Evolutionary conservation across 2,113 vertebrate species (phyloP), one percentile per base, ranked within the genome.

Genomic region (Dicerorhinus sumatrensis): DNA sequence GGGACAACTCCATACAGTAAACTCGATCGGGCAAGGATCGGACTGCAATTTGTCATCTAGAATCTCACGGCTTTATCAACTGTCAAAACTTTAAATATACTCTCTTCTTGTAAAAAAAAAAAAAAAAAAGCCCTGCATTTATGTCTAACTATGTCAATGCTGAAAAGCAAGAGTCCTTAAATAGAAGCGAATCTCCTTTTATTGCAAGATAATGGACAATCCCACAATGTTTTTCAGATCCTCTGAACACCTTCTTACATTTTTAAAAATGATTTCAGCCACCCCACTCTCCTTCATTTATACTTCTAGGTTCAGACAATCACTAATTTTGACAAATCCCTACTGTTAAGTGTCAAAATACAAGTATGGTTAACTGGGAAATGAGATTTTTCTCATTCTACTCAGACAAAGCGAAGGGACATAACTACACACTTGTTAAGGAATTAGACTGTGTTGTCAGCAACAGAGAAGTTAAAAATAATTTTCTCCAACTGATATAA

Each of bases 321-420:
- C 72, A 89, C 65, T 83, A 73, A 95, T 86, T 93, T 79, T 89
- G 89, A 85, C 72, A 96, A 96, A 85, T 4, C 11, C 79, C 77
- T 91, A 56, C 54, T 48, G 6, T 77, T 94, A 27, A 9, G 17
- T 75, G 77, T 91, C 67, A 96, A 97, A 96, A 96, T 63, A 89
- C 18, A 97, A 87, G 76, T 65, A 76, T 16, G 10, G 65, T 91
- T 91, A 81, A 91, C 67, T 83, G 33, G 56, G 87, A 97, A 87
- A 86, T 46, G 92, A 82, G 51, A 56, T 62, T 83, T 86, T 92
- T 73, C 79, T 92, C 83, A 65, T 62, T 95, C 79, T 39, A 54
- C 23, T 72, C 65, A 92, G 33, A 42, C 3, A 31, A 96, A 75
- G 27, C 79, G 46, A 67, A 89, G 13, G 63, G 20, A 51, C 23